phyloP scores from a whole-genome alignment of 1,140 invertebrate genomes.

The Halesus radiatus region DNA sequence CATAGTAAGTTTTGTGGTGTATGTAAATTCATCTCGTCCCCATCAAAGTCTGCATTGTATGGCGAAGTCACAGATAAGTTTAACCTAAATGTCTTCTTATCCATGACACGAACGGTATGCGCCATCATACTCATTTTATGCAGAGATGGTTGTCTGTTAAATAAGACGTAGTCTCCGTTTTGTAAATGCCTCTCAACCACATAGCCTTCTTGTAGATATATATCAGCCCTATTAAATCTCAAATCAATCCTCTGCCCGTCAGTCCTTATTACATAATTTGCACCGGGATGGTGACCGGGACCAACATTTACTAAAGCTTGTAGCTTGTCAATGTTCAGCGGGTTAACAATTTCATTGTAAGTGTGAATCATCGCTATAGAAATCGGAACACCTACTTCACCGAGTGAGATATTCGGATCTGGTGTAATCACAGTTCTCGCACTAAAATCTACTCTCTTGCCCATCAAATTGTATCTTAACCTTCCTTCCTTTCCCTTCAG shows the following conservation, averaged over 20 bases:
- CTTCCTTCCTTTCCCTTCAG: conserved; percentile 97
- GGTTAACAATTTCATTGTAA: conserved; percentile 99
- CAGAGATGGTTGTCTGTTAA: conserved; percentile 99
- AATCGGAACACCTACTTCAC: conserved; percentile 98
- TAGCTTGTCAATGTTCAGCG: conserved; percentile 99
- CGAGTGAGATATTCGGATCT: conserved; percentile 98
- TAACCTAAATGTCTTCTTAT: conserved; percentile 98
- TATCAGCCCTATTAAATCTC: conserved; percentile 96
- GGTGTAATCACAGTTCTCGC: conserved; percentile 99
- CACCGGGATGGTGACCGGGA: conserved; percentile 98
- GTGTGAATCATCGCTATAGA: conserved; percentile 99
- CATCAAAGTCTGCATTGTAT: conserved; percentile 99
- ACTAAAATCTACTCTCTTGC: conserved; percentile 99
- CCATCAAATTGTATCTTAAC: conserved; percentile 99
- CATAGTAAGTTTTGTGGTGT: conserved; percentile 99
- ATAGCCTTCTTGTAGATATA: conserved; percentile 98
- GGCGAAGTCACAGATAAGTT: conserved; percentile 96
- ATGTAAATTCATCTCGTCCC: conserved; percentile 99
- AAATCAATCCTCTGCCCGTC: conserved; percentile 99
- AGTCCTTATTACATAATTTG: conserved; percentile 98
- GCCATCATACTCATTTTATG: conserved; percentile 99
- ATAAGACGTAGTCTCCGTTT: conserved; percentile 98
- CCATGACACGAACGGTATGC: conserved; percentile 96
- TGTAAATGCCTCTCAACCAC: conserved; percentile 97
- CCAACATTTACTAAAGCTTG: conserved; percentile 95